Conservation (phyloP, 2,797 vertebrate genomes). For the Alectoris magna region DNA sequence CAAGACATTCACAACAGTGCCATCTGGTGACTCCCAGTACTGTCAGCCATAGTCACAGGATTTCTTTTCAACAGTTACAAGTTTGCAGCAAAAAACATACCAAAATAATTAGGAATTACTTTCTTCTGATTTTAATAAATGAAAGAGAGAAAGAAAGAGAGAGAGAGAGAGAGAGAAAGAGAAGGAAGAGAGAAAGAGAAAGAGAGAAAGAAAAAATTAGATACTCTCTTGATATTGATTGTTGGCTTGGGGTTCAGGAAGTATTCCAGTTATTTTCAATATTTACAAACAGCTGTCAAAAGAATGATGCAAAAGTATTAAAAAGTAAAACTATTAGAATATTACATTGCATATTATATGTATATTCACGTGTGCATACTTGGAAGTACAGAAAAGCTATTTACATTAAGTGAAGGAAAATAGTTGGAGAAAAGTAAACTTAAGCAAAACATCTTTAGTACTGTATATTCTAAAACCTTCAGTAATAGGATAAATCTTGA, state of each 20-base stretch:
- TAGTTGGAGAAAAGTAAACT: neutral
- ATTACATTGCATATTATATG: neutral
- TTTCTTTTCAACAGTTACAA: neutral
- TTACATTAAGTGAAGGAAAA: neutral
- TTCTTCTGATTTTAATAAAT: neutral
- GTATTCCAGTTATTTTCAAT: fast-evolving
- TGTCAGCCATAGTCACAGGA: neutral
- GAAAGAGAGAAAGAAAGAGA: too few relatives aligned
- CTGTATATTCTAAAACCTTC: neutral
- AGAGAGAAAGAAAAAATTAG: neutral
- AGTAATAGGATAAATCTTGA: neutral
- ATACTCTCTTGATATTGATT: neutral
- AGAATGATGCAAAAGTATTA: neutral
- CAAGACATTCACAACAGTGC: conserved; percentile 28
- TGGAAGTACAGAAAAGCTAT: neutral
- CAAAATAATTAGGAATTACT: neutral
- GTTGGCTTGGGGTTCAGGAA: neutral
- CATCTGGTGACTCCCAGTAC: conserved; percentile 42
- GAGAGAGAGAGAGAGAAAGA: too few relatives aligned
- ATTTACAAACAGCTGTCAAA: neutral
- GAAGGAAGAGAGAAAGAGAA: too few relatives aligned
- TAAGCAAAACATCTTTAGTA: neutral
- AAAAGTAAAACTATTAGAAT: neutral
- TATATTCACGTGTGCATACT: neutral
- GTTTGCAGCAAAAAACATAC: neutral